A percentile compares a stretch with the other conserved stretches of the same genome.
These are phyloP conservation scores for Carposina sasakii DNA, from an alignment of 1,140 invertebrate species.

Conservation along the genomic window DNA sequence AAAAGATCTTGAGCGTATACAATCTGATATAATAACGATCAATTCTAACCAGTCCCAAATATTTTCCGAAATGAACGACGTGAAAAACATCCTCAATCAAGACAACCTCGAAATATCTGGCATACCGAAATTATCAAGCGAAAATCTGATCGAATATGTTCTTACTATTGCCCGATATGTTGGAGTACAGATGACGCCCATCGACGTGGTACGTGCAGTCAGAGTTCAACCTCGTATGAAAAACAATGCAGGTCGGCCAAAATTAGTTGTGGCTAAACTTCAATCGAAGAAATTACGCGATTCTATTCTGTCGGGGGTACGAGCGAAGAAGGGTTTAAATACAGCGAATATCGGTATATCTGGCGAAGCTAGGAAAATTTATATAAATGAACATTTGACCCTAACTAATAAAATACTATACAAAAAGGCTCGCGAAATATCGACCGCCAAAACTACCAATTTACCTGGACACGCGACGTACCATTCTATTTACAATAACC, in stretches of 20 bases:
- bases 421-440: background rate
- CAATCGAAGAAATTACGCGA: background rate
- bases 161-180: background rate
- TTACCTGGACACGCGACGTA: background rate
- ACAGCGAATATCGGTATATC: background rate
- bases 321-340: background rate
- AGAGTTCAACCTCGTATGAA: background rate
- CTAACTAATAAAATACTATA: background rate
- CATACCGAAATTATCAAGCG: background rate
- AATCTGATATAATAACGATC: no score
- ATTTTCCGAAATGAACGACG: background rate
- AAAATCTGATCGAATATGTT: background rate
- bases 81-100: background rate
- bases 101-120: background rate
- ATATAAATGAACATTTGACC: conserved; percentile 1
- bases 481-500: no score
- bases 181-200: background rate
- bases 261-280: background rate
- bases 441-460: background rate
- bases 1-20: background rate
- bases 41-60: no score
- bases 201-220: background rate
- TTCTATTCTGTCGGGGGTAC: background rate
- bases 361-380: background rate
- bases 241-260: background rate